Conservation (phyloP, 2,797 vertebrate genomes). For the Pitangus sulphuratus region DNA sequence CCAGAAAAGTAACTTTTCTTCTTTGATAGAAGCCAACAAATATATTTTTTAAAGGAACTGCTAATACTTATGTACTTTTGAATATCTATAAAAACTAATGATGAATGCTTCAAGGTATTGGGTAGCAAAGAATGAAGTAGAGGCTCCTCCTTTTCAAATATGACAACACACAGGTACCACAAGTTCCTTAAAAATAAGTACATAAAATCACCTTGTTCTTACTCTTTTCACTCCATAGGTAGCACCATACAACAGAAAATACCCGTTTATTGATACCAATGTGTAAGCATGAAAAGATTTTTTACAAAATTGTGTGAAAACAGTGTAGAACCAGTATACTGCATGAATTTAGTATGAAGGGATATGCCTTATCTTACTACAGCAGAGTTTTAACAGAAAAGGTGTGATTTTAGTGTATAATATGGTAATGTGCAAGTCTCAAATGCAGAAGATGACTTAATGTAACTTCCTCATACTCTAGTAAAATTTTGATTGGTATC, state of each 20-base stretch:
- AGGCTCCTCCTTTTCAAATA: background rate
- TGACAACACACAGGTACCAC: accelerated
- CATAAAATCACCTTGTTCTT: background rate
- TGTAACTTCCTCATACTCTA: background rate
- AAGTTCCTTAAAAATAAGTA: background rate
- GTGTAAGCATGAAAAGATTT: background rate
- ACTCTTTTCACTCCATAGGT: background rate
- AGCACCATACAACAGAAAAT: background rate
- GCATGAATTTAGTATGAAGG: background rate
- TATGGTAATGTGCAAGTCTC: background rate
- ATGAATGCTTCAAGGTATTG: background rate
- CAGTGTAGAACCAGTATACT: background rate
- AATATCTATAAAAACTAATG: background rate
- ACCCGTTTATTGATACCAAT: background rate
- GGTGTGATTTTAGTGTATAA: background rate
- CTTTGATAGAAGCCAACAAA: background rate
- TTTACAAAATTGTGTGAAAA: background rate
- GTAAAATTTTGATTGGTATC: background rate
- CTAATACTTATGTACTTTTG: background rate
- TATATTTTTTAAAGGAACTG: background rate
- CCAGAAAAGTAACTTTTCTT: background rate
- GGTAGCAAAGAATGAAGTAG: background rate
- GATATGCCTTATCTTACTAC: background rate
- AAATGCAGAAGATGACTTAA: background rate
- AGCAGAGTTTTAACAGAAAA: background rate